Evolutionary conservation across 2,113 vertebrate genomes (phyloP).

Genomic region (Perca schrenkii): DNA sequence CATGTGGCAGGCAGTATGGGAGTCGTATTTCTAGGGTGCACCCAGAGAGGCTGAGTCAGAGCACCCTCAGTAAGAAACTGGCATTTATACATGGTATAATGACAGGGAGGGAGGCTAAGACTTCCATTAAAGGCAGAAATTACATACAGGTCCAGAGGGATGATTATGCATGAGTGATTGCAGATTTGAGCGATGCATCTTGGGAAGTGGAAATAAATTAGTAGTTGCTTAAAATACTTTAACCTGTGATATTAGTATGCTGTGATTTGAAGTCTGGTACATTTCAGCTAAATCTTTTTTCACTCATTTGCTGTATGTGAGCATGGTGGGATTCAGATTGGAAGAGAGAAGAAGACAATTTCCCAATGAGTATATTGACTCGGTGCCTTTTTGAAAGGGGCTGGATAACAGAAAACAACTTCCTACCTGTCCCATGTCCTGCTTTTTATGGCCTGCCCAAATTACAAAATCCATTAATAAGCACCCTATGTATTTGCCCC

Average conservation of each 20-base stretch:
- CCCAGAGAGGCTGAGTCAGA: conserved; percentile 73
- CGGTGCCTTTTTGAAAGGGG: background rate
- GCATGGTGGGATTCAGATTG: background rate
- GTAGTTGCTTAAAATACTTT: conserved; percentile 63
- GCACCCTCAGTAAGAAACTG: conserved; percentile 70
- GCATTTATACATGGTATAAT: conserved; percentile 79
- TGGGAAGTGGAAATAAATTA: conserved; percentile 54
- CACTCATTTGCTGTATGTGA: background rate
- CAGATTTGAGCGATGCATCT: conserved; percentile 54
- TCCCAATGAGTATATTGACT: background rate
- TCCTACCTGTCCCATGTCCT: background rate
- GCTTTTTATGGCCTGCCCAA: background rate
- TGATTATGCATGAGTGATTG: conserved; percentile 72
- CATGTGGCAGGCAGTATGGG: conserved; percentile 74
- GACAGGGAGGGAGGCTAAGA: conserved; percentile 75
- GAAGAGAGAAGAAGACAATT: background rate
- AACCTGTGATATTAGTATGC: conserved; percentile 45
- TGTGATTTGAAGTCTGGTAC: background rate
- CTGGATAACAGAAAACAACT: background rate
- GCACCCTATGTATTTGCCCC: no score
- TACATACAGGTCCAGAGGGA: conserved; percentile 60
- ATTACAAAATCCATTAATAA: background rate
- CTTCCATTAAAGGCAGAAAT: conserved; percentile 76
- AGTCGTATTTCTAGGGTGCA: conserved; percentile 80
- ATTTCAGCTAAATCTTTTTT: background rate